Percentiles rank a stretch among this genome's conserved stretches.
These are phyloP conservation scores for Saturnia pavonia DNA, from an alignment of 2,888 invertebrate genomes.

Conservation along the genomic window DNA sequence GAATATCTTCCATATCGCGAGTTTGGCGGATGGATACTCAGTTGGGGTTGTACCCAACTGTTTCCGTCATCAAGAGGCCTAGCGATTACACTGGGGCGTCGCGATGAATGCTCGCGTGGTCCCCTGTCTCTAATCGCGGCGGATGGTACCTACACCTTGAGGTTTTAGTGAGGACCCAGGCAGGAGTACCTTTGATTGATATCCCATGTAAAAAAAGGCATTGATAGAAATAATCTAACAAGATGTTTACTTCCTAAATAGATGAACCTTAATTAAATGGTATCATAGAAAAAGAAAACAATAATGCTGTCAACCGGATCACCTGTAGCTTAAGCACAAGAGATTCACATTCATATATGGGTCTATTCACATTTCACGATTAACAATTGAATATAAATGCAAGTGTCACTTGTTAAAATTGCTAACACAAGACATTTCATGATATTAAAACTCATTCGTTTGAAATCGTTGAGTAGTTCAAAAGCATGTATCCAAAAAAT, in stretches of 20 bases:
- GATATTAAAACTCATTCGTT: background rate
- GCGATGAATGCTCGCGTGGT: too few species aligned
- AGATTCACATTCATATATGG: background rate
- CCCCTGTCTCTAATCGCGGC: too few species aligned
- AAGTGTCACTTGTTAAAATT: background rate
- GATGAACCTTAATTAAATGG: background rate
- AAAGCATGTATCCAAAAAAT: background rate
- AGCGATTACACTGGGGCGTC: too few species aligned
- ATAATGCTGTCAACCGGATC: background rate
- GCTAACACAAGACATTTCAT: background rate
- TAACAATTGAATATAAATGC: background rate
- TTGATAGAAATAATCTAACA: background rate
- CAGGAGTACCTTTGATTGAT: too few species aligned
- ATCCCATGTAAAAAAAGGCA: background rate
- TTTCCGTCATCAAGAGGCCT: too few species aligned
- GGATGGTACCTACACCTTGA: too few species aligned
- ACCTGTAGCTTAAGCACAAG: background rate
- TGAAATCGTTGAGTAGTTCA: background rate
- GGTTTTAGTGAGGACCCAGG: too few species aligned
- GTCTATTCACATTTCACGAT: background rate
- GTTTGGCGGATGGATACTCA: too few species aligned
- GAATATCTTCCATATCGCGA: too few species aligned
- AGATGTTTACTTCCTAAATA: background rate
- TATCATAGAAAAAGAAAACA: background rate
- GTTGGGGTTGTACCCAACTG: too few species aligned